Percentiles rank a stretch among this genome's conserved stretches.
Conservation (phyloP, 1,140 invertebrate species). For the Solen grandis region DNA sequence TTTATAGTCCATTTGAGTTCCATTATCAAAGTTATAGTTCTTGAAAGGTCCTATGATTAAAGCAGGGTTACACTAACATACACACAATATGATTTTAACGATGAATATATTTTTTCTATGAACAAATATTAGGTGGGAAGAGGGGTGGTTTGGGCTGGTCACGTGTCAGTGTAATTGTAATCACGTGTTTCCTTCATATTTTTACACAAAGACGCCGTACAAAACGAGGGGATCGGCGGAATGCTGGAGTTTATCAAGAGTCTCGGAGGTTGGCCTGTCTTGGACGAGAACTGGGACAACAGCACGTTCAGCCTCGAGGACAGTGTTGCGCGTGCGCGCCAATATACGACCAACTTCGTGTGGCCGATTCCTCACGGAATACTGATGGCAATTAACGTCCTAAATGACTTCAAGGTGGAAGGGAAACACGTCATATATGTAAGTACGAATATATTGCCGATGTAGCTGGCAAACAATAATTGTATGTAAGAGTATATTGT, state of each 20-base stretch:
- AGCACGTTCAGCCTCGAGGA: constrained; percentile 85
- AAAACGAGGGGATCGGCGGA: constrained; percentile 33
- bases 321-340: constrained; percentile 33
- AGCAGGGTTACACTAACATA: too few species aligned
- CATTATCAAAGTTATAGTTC: too few species aligned
- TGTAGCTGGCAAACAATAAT: constrained; percentile 30
- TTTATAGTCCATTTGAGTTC: too few species aligned
- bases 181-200: too few species aligned
- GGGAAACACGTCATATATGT: constrained; percentile 52
- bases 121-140: too few species aligned
- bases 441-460: constrained; percentile 25
- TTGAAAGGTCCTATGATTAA: too few species aligned
- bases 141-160: too few species aligned
- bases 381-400: constrained; percentile 36
- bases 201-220: constrained; percentile 55
- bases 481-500: constrained; percentile 38
- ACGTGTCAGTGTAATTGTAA: too few species aligned
- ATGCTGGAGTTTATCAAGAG: constrained; percentile 84
- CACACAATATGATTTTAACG: too few species aligned
- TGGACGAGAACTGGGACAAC: constrained; percentile 84
- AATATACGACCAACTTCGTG: constrained; percentile 49
- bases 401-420: constrained; percentile 42
- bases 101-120: too few species aligned
- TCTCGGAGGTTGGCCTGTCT: constrained; percentile 92
- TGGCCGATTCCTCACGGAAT: constrained; percentile 51